Conservation (phyloP, 2,888 invertebrate species). For the Colostygia pectinataria region DNA sequence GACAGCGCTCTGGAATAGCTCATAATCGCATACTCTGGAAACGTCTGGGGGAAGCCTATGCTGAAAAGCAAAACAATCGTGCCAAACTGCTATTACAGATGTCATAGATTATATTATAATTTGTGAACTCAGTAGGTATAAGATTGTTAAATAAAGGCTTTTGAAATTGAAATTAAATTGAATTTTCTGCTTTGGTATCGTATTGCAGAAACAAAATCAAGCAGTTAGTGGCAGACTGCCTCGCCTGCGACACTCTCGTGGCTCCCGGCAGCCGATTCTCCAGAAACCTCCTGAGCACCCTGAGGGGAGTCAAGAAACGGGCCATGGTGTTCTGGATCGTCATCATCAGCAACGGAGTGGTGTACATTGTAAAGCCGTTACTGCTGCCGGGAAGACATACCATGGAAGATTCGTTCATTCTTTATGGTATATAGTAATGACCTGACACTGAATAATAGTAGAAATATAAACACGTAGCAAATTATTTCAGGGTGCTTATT, state of each 20-base stretch:
- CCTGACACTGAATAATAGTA: no score
- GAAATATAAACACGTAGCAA: no score
- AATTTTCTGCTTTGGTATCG: neutral
- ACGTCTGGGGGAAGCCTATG: no score
- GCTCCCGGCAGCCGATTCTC: constrained; percentile 46
- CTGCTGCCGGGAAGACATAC: constrained; percentile 55
- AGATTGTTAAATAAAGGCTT: no score
- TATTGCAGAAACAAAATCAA: constrained; percentile 43
- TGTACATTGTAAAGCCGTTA: constrained; percentile 46
- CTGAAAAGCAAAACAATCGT: no score
- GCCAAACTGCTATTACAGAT: no score
- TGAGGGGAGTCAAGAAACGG: constrained; percentile 53
- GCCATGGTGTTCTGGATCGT: constrained; percentile 53
- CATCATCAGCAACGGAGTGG: constrained; percentile 47
- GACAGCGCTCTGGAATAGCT: no score
- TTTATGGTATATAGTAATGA: constrained; percentile 55
- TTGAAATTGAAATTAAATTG: no score
- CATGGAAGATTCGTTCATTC: constrained; percentile 47
- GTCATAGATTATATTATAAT: no score
- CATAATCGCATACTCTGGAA: no score
- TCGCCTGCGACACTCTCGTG: constrained; percentile 42
- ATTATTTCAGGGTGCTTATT: no score
- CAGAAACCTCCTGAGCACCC: constrained; percentile 39
- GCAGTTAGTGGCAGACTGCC: constrained; percentile 43
- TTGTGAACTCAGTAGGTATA: no score